Evolutionary conservation across 1,140 invertebrate genomes (phyloP).

Genomic region (Drosophila nigromelanica): DNA sequence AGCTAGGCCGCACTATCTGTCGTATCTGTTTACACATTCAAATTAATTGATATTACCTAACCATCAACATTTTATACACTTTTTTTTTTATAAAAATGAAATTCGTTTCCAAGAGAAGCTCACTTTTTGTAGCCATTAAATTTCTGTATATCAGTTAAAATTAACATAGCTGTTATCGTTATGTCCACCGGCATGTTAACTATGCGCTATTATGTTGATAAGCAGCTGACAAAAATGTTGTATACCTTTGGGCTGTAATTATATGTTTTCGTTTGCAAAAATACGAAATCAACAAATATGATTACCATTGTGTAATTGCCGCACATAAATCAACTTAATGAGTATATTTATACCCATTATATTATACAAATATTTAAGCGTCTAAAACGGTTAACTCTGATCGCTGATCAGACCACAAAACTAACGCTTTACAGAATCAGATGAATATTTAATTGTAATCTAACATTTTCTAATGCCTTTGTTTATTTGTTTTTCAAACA

Average conservation of each 20-base stretch:
- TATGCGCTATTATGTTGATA: conserved; percentile 8
- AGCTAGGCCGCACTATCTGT: conserved; percentile 16
- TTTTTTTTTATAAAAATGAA: too few species aligned
- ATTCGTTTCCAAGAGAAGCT: too few species aligned
- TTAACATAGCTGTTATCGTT: background rate
- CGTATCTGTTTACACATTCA: conserved; percentile 1
- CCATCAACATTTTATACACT: background rate
- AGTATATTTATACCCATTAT: background rate
- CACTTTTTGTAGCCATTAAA: too few species aligned
- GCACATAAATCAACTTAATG: background rate
- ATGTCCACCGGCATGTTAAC: background rate
- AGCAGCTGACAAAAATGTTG: background rate
- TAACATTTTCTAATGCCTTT: conserved; percentile 3
- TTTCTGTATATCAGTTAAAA: background rate
- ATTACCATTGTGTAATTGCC: background rate
- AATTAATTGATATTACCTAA: background rate
- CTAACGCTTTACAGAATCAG: background rate
- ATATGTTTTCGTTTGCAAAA: background rate
- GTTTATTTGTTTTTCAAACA: conserved; percentile 2
- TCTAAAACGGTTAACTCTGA: background rate
- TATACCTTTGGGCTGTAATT: conserved; percentile 6
- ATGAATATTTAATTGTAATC: conserved; percentile 4
- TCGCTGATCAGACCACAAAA: background rate
- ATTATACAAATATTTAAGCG: background rate
- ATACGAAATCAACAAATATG: background rate